phyloP scores from a whole-genome alignment of 2,888 invertebrate species.

The Hyles lineata region DNA sequence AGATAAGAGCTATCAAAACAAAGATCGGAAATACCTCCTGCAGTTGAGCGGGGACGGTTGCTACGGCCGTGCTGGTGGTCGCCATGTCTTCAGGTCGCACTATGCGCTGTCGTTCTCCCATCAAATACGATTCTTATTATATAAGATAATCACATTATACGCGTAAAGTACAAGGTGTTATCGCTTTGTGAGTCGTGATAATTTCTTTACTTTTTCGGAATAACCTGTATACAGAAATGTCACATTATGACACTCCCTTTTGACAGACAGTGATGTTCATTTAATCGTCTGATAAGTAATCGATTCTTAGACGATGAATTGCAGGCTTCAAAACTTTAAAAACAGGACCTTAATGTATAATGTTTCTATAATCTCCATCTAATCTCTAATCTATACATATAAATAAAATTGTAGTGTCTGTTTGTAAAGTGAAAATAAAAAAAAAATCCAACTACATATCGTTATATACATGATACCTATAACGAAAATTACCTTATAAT shows the following conservation, averaged over 20 bases:
- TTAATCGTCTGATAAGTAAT: background rate
- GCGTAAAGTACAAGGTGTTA: constrained; percentile 36
- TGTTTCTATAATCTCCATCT: too few species aligned
- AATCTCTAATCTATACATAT: too few species aligned
- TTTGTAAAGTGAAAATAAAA: too few species aligned
- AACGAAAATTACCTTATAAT: too few species aligned
- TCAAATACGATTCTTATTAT: constrained; percentile 51
- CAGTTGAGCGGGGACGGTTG: constrained; percentile 69
- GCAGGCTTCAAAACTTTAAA: too few species aligned
- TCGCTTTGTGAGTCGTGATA: constrained; percentile 31
- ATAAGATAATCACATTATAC: constrained; percentile 58
- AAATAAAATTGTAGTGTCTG: too few species aligned
- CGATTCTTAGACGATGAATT: background rate
- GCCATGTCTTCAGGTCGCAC: constrained; percentile 72
- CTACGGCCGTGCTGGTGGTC: constrained; percentile 75
- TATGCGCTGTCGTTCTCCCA: constrained; percentile 68
- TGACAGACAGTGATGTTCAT: background rate
- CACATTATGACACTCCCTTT: background rate
- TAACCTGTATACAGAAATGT: background rate
- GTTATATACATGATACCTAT: too few species aligned
- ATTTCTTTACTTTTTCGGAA: constrained; percentile 31
- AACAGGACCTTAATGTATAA: too few species aligned
- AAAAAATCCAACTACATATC: too few species aligned
- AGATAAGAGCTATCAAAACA: constrained; percentile 59
- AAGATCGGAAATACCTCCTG: constrained; percentile 65